Evolutionary conservation across 2,797 vertebrate species (phyloP), one percentile per base, ranked within the genome.

Genomic region (Lophius americanus): DNA sequence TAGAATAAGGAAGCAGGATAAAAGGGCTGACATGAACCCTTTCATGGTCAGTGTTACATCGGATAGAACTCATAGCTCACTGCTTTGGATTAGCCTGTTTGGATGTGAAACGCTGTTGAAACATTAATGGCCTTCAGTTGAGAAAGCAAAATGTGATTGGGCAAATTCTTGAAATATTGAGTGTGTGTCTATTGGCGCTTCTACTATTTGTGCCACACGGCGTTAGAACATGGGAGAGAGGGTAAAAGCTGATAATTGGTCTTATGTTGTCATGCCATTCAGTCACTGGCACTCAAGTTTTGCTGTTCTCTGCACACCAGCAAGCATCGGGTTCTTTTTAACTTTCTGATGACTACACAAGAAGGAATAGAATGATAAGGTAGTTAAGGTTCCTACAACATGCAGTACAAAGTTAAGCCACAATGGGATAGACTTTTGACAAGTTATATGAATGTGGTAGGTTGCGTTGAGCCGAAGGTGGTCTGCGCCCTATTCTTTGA

Each of bases 151-250:
- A 98, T 97, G 92, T 94, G 96, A 98, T 96, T 97, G 96, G 96
- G 96, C 96, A 97, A 98, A 97, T 96, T 96, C 95, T 94, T 99
- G 95, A 98, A 99, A 98, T 99, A 99, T 98, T 99, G 97, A 96
- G 93, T 95, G 94, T 81, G 91, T 94, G 94, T 76, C 95, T 96
- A 96, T 98, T 96, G 96, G 96, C 96, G 96, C 96, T 96, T 98
- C 98, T 97, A 95, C 94, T 91, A 89, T 81, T 82, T 95, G 93
- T 88, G 81, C 74, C 4, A 60, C 70, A 58, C 73, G 79, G 88
- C 76, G 64, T 81, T 78, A 60, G 73, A 78, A 85, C 81, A 65
- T 78, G 77, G 85, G 84, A 73, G 68, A 78, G 82, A 85, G 92
- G 89, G 93, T 95, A 95, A 95, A 95, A 93, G 91, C 89, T 86